Evolutionary conservation across 2,113 vertebrate species (phyloP).

Genomic region (Aleadryas rufinucha): DNA sequence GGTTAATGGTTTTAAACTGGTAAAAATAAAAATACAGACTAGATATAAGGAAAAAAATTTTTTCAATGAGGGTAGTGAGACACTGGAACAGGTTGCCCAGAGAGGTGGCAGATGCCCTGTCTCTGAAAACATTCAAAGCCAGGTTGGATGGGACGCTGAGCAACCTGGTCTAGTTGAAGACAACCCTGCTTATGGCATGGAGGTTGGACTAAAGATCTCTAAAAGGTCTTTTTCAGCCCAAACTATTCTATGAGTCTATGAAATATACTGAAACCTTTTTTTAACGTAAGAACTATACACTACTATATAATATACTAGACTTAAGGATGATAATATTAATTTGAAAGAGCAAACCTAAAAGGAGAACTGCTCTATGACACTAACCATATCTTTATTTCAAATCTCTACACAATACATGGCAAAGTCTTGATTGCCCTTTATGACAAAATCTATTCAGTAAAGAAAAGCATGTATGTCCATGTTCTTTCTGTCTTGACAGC

Average conservation of each 20-base stretch:
- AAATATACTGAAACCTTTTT: not conserved
- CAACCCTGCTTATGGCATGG: not conserved
- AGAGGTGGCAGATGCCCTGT: not conserved
- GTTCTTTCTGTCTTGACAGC: not conserved
- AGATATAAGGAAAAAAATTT: not conserved
- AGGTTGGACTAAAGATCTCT: not conserved
- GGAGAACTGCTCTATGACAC: not conserved
- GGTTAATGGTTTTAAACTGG: not conserved
- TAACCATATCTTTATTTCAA: not conserved
- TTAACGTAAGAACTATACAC: not conserved
- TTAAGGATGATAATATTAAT: not conserved
- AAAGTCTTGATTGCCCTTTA: not conserved
- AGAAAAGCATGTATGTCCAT: not conserved
- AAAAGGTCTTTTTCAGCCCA: not conserved
- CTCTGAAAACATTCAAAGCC: not conserved
- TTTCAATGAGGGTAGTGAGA: not conserved
- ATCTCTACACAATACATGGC: not conserved
- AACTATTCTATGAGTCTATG: not conserved
- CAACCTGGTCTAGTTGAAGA: not conserved
- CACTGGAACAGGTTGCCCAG: not conserved
- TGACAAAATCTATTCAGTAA: not conserved
- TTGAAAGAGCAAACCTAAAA: not conserved
- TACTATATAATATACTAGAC: not conserved
- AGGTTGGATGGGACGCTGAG: not conserved
- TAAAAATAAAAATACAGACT: not conserved